These are phyloP conservation scores for Anodontia alba DNA, from an alignment of 2,888 invertebrate species.

Conservation along the genomic window DNA sequence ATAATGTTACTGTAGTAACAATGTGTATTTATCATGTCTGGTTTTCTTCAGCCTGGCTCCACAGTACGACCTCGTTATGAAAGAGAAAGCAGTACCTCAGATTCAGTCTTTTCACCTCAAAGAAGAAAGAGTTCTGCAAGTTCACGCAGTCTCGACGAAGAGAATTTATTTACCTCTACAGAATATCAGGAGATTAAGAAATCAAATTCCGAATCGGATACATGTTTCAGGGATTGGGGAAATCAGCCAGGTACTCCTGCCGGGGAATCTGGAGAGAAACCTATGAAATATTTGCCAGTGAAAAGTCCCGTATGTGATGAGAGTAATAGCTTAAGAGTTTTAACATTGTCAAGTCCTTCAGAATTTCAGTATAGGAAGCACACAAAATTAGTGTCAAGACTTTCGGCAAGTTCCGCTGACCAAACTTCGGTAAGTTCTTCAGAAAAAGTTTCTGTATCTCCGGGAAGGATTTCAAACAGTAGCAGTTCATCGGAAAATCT, in stretches of 20 bases:
- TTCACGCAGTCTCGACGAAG: slow-evolving; percentile 56
- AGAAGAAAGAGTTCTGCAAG: slow-evolving; percentile 59
- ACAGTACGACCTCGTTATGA: slow-evolving; percentile 48
- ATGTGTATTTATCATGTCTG: too few relatives aligned
- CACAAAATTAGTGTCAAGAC: slow-evolving; percentile 20
- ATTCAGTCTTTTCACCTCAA: slow-evolving; percentile 60
- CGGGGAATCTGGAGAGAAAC: background rate
- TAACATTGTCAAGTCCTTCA: slow-evolving; percentile 59
- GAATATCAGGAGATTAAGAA: background rate
- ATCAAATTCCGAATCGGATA: background rate
- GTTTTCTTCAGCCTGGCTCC: too few relatives aligned
- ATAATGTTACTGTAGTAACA: too few relatives aligned
- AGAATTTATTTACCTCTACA: slow-evolving; percentile 21
- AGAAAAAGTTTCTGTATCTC: slow-evolving; percentile 22
- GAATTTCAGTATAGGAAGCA: slow-evolving; percentile 52
- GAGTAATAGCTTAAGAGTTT: slow-evolving; percentile 29
- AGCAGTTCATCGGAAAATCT: background rate
- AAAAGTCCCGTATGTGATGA: slow-evolving; percentile 37
- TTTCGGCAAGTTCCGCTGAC: background rate
- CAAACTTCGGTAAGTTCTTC: slow-evolving; percentile 29
- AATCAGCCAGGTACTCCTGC: background rate
- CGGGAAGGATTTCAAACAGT: background rate
- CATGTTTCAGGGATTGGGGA: background rate
- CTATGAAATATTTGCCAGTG: slow-evolving; percentile 28
- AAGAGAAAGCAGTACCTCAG: slow-evolving; percentile 59